Base-by-base conservation (phyloP, 1,140 invertebrate species). In the Stegodyphus mimosarum region DNA sequence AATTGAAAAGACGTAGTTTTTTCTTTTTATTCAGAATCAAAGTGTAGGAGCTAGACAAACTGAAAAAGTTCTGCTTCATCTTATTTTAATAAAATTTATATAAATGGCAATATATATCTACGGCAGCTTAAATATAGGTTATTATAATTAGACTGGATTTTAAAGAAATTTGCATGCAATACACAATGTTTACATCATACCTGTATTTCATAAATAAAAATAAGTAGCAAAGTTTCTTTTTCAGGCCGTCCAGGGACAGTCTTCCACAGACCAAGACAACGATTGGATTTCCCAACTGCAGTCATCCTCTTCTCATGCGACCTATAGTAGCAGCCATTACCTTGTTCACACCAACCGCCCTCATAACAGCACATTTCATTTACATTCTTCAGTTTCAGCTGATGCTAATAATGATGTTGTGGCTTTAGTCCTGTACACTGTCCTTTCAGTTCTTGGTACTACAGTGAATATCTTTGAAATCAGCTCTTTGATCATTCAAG, bases 381-480 rank as follows among this genome's bases (percentile, higher is more conserved):
- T 50, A 1, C 52, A 53, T 50, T 11, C 75, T 15, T 71, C 83
- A 17, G 7, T 51, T 9, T 67, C 83, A 15, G 11, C 53, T 53
- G 74, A 85, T 53, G 13, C 50, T 5, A 80, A 80, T 48, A 77
- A 71, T 18, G 72, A 81, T 7, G 86, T 87, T 6, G 50, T 72
- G 5, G 6, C 80, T 5, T 73, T 88, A 10, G 83, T 86, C 10
- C 70, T 88, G 3, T 88, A 88, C 63, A 33, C 73, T 17, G 79
- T 86, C 11, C 77, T 88, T 33, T 81, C 86, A 18, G 71, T 88
- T 13, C 66, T 87, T 15, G 87, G 87, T 33, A 87, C 87, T 17
- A 88, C 87, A 7, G 73, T 87, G 11, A 88, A 88, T 73, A 85
- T 88, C 69, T 87, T 88, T 49, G 78, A 88, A 55, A 88, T 88